Percentiles rank a stretch among this genome's conserved stretches.
Evolutionary conservation across 2,888 invertebrate species (phyloP).

Genomic region (Trissolcus japonicus): DNA sequence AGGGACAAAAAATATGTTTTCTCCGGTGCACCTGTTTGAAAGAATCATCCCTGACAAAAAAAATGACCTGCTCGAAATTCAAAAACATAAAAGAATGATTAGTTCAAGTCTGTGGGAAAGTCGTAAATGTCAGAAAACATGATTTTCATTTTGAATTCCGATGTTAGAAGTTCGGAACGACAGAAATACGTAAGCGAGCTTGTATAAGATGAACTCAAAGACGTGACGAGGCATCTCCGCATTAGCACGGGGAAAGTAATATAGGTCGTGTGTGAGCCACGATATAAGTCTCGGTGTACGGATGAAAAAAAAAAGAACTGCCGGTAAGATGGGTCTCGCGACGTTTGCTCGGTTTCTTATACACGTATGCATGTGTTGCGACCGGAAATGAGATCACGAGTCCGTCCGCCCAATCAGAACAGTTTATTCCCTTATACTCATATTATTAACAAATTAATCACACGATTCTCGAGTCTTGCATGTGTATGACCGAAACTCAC

Average conservation of each 20-base stretch:
- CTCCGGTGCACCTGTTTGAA: no score
- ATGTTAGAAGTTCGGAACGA: neutral
- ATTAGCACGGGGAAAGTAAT: constrained; percentile 56
- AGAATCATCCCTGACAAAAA: no score
- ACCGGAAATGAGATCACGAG: constrained; percentile 56
- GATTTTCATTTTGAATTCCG: no score
- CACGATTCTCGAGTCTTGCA: no score
- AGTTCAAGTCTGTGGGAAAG: no score
- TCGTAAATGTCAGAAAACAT: no score
- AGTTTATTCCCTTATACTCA: constrained; percentile 42
- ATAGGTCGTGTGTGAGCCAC: constrained; percentile 33
- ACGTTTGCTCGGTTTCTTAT: constrained; percentile 41
- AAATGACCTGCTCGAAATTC: no score
- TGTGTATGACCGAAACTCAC: no score
- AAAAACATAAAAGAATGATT: no score
- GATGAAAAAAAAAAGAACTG: constrained; percentile 42
- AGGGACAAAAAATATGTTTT: no score
- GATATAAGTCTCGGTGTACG: constrained; percentile 7
- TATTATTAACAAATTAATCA: constrained; percentile 30
- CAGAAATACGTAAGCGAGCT: constrained; percentile 47
- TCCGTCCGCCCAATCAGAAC: constrained; percentile 46
- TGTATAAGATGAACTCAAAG: constrained; percentile 29
- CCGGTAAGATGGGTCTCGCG: constrained; percentile 54
- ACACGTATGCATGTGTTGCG: constrained; percentile 31
- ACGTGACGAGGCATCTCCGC: constrained; percentile 51